Base-by-base conservation (phyloP, 2,888 invertebrate genomes). In the Eupithecia abbreviata region DNA sequence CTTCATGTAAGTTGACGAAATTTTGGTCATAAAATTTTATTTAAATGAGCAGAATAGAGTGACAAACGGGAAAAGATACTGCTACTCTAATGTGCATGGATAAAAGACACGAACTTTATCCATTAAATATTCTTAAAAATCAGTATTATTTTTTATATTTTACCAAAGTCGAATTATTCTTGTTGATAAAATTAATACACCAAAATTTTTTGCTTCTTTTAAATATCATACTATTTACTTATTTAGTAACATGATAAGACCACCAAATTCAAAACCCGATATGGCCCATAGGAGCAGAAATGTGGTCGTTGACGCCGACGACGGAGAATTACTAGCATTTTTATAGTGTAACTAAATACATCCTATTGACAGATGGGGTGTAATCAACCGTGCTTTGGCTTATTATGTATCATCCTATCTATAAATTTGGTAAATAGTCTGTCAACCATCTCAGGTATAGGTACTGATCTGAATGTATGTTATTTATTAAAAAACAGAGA, bases 311-410 rank as follows among this genome's bases (percentile, higher is more conserved):
- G 76, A 77, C 76, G 76, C 72, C 79, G 78, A 76, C 66, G 15
- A 7, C 42, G 78, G 85, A 83, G 84, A 84, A 85, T 80, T 81
- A 85, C 83, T 82, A 75, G 76, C 77, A 83, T 88, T 88, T 90
- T 87, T 87, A 85, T 84, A 77, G 77, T 87, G 92, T 86, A 92
- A 92, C 86, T 82, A 77, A 86, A 92, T 83, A 89, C 86, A 79
- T 78, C 77, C 81, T 85, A 89, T 88, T 85, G 87, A 90, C 90
- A 90, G 88, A 88, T 91, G 90, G 85, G 85, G 85, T 86, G 84
- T 84, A 85, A 85, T 82, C 84, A 85, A 85, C 84, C 85, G 85
- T 81, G 84, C 83, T 77, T 74, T 72, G 73, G 73, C 74, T 77
- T 79, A 80, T 77, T 75, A 79, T 73, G 76, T 80, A 79, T 80